Conservation (phyloP, 2,113 vertebrate genomes). For the Atlantisia rogersi region DNA sequence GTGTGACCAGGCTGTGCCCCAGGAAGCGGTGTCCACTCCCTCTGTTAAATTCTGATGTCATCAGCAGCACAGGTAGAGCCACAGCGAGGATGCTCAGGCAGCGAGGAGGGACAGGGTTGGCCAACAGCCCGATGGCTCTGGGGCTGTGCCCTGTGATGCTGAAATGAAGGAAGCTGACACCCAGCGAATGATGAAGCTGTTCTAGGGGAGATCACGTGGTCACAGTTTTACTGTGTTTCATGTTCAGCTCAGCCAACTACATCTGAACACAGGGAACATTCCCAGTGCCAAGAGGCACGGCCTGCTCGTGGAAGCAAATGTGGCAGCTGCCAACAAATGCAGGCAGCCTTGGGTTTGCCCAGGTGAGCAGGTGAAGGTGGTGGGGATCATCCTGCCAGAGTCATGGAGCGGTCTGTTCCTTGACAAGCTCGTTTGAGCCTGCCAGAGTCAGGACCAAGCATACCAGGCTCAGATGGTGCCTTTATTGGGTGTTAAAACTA, state of each 20-base stretch:
- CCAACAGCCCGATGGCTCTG: not conserved
- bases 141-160: not conserved
- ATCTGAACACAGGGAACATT: not conserved
- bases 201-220: not conserved
- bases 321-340: not conserved
- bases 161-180: not conserved
- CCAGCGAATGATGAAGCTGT: not conserved
- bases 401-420: not conserved
- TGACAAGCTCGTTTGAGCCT: not conserved
- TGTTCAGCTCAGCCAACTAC: not conserved
- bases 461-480: not conserved
- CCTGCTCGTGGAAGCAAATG: not conserved
- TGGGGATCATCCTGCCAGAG: not conserved
- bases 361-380: not conserved
- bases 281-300: accelerated
- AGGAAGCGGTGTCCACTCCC: not conserved
- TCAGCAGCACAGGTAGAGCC: not conserved
- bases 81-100: not conserved
- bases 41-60: not conserved
- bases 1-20: not conserved
- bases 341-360: not conserved
- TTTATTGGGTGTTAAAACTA: not conserved
- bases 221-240: not conserved
- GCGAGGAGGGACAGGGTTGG: not conserved
- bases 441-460: not conserved